Conservation (phyloP, 2,888 invertebrate genomes). For the Atrina japonica region DNA sequence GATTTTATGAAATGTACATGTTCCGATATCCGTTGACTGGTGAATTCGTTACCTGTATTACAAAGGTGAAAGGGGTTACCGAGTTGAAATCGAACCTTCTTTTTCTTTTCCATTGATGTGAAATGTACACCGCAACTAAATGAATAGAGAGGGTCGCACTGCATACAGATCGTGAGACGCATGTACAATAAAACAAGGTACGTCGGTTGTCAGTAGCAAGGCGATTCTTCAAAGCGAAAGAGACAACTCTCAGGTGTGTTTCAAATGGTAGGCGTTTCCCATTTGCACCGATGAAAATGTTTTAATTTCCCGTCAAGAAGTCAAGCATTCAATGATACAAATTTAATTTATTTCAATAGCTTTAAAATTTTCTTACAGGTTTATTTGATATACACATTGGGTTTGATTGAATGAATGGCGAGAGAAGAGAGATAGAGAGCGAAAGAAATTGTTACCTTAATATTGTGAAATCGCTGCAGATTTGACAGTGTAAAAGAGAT, state of each 20-base stretch:
- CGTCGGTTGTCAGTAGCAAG: too few relatives aligned
- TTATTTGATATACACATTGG: background rate
- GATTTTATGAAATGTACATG: conserved; percentile 26
- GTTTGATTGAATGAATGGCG: background rate
- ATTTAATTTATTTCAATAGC: conserved; percentile 6
- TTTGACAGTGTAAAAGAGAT: background rate
- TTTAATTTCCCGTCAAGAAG: conserved; percentile 24
- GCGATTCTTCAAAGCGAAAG: background rate
- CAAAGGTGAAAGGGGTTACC: conserved; percentile 37
- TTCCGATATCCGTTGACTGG: conserved; percentile 26
- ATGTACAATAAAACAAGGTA: too few relatives aligned
- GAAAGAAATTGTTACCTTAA: background rate
- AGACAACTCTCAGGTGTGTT: conserved; percentile 4
- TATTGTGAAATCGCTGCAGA: background rate
- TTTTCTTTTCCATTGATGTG: conserved; percentile 29
- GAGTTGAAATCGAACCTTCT: conserved; percentile 45
- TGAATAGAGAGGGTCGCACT: background rate
- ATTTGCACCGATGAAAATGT: conserved; percentile 12
- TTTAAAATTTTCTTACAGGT: background rate
- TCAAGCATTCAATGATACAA: conserved; percentile 10
- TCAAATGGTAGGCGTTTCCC: conserved; percentile 15
- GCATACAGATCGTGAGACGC: too few relatives aligned
- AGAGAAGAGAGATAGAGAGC: background rate
- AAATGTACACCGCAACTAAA: conserved; percentile 29
- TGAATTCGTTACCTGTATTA: conserved; percentile 9